Conservation (phyloP, 1,140 invertebrate species). For the Acarapis woodi region DNA sequence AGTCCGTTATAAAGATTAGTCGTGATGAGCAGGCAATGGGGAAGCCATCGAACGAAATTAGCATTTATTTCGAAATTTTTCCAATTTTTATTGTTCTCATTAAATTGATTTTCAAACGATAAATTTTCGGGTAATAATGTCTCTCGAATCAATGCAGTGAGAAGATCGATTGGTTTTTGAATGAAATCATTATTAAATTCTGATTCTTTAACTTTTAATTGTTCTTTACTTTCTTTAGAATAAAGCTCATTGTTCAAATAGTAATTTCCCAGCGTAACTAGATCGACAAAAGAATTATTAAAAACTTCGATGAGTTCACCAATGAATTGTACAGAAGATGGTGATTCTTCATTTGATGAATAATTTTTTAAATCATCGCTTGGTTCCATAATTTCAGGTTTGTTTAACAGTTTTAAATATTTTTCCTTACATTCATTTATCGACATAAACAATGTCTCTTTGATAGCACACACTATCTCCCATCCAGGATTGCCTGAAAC, state of each 20-base stretch:
- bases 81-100: too few species aligned
- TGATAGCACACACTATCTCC: constrained; percentile 51
- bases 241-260: constrained; percentile 59
- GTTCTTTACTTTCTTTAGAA: constrained; percentile 23
- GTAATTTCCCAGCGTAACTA: constrained; percentile 62
- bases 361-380: neutral
- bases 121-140: constrained; percentile 31
- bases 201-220: constrained; percentile 7
- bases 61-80: constrained; percentile 11
- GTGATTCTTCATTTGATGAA: constrained; percentile 11
- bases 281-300: constrained; percentile 37
- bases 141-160: constrained; percentile 29
- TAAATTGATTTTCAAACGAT: too few species aligned
- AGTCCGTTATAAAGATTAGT: constrained; percentile 18
- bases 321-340: constrained; percentile 30
- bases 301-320: constrained; percentile 39
- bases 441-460: constrained; percentile 34
- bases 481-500: constrained; percentile 59
- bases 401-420: constrained; percentile 18
- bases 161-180: constrained; percentile 29
- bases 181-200: constrained; percentile 23
- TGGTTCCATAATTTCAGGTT: constrained; percentile 1
- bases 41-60: constrained; percentile 31
- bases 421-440: constrained; percentile 29
- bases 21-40: constrained; percentile 40